Percentiles rank a stretch among this genome's conserved stretches.
Conservation (phyloP, 1,140 invertebrate species). For the Drosophila orena region DNA sequence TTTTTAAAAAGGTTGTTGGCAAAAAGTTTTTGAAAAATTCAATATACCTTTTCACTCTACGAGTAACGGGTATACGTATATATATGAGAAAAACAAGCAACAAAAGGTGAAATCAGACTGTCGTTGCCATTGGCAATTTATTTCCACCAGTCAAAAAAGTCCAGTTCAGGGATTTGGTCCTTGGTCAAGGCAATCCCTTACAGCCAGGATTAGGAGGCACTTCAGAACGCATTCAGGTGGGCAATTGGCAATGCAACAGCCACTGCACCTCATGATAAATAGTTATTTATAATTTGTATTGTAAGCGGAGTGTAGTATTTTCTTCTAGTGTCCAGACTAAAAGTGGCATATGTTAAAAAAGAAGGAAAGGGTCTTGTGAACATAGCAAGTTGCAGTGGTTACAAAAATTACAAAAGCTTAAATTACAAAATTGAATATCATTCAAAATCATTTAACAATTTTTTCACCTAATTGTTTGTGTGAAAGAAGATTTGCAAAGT, state of each 20-base stretch:
- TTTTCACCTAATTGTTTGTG: too few relatives aligned
- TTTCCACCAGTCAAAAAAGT: constrained; percentile 48
- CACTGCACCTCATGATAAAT: constrained; percentile 73
- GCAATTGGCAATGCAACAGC: constrained; percentile 72
- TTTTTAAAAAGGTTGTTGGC: too few relatives aligned
- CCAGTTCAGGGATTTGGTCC: constrained; percentile 50
- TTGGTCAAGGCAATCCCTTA: constrained; percentile 29
- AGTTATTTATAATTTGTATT: constrained; percentile 81
- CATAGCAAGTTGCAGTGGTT: not conserved
- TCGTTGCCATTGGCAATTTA: constrained; percentile 71
- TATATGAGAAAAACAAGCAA: constrained; percentile 7
- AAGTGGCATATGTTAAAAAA: not conserved
- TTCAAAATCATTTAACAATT: too few relatives aligned
- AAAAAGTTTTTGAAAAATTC: too few relatives aligned
- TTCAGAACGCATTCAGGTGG: constrained; percentile 68
- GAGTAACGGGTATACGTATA: not conserved
- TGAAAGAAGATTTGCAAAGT: too few relatives aligned
- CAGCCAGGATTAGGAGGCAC: constrained; percentile 27
- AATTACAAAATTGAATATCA: too few relatives aligned
- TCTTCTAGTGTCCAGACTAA: constrained; percentile 10
- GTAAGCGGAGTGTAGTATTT: constrained; percentile 56
- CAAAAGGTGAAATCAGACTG: constrained; percentile 43
- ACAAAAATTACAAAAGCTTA: too few relatives aligned
- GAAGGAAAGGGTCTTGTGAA: not conserved
- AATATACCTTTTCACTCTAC: too few relatives aligned